A percentile compares a stretch with the other conserved stretches of the same genome.
phyloP scores from a whole-genome alignment of 2,888 invertebrate species.

The Drosophila mimica region DNA sequence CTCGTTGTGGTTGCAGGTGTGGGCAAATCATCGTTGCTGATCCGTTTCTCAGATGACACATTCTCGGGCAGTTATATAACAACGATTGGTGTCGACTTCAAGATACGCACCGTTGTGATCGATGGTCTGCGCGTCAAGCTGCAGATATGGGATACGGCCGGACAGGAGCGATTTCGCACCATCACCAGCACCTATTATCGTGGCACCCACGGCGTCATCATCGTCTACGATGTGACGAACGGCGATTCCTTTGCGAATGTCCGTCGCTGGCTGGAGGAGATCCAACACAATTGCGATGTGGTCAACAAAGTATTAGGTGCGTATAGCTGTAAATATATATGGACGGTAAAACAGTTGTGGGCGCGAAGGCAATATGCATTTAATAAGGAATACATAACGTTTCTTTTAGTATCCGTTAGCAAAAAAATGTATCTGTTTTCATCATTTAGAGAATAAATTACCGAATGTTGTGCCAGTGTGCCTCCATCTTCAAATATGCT shows the following conservation, averaged over 20 bases:
- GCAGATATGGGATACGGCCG: constrained; percentile 99
- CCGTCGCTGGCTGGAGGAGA: constrained; percentile 99
- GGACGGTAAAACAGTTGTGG: background rate
- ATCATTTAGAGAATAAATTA: background rate
- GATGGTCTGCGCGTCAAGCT: constrained; percentile 96
- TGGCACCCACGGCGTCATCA: constrained; percentile 99
- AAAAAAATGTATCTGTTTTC: background rate
- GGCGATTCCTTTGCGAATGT: constrained; percentile 99
- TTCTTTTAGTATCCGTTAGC: background rate
- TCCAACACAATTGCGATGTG: constrained; percentile 99
- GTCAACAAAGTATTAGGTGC: constrained; percentile 98
- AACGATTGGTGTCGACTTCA: constrained; percentile 99
- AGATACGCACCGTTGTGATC: constrained; percentile 97
- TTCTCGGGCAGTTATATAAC: constrained; percentile 99
- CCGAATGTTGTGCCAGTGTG: background rate
- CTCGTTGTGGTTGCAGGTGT: constrained; percentile 90
- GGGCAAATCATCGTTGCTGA: constrained; percentile 98
- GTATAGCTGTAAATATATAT: constrained; percentile 16
- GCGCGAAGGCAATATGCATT: background rate
- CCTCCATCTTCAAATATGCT: background rate
- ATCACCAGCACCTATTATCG: constrained; percentile 99
- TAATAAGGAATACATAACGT: background rate
- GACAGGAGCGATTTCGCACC: constrained; percentile 98
- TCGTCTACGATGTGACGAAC: constrained; percentile 99
- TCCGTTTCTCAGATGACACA: constrained; percentile 99